A percentile compares a stretch with the other conserved stretches of the same genome.
These are phyloP conservation scores for Argopecten irradians DNA, from an alignment of 1,140 invertebrate species.

Conservation along the genomic window DNA sequence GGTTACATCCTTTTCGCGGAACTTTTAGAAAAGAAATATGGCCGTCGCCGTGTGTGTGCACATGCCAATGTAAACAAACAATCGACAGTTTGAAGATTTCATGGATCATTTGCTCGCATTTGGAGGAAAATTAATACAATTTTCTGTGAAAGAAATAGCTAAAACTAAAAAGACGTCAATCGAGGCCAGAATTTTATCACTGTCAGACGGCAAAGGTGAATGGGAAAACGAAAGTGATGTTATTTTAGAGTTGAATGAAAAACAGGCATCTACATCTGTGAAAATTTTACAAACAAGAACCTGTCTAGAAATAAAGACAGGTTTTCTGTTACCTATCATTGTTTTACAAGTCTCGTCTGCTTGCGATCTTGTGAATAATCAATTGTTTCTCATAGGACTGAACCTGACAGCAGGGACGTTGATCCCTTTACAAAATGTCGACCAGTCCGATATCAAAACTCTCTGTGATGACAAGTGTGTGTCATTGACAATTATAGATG, in stretches of 20 bases:
- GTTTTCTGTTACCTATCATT: not conserved
- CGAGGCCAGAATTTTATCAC: not conserved
- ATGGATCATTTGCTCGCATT: not conserved
- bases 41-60: not conserved
- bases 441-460: not conserved
- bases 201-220: not conserved
- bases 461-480: not conserved
- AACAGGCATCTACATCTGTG: not conserved
- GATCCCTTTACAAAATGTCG: not conserved
- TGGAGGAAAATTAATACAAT: not conserved
- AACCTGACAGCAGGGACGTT: not conserved
- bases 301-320: not conserved
- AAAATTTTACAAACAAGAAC: not conserved
- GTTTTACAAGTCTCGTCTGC: not conserved
- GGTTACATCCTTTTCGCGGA: not conserved
- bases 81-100: not conserved
- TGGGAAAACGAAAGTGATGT: constrained; percentile 22
- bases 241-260: not conserved
- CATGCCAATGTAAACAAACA: not conserved
- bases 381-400: not conserved
- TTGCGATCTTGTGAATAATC: not conserved
- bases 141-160: not conserved
- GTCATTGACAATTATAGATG: not conserved
- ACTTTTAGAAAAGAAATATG: not conserved
- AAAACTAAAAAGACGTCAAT: not conserved